Evolutionary conservation across 2,113 vertebrate genomes (phyloP).

Genomic region (Leucopsar rothschildi): DNA sequence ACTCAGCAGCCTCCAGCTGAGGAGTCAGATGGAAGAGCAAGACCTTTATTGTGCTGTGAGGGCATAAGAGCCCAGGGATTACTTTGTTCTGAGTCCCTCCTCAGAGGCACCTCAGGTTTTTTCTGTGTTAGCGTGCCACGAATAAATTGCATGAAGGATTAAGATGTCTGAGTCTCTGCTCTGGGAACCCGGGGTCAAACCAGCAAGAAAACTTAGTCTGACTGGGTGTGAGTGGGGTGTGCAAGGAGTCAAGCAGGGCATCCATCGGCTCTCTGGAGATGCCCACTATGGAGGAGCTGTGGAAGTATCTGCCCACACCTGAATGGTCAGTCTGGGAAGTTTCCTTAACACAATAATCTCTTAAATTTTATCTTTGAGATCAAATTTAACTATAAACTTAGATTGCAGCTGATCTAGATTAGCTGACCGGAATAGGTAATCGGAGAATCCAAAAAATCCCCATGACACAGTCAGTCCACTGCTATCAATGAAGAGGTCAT

Average conservation of each 20-base stretch:
- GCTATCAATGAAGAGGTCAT: neutral
- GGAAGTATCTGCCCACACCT: neutral
- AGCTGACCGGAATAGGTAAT: neutral
- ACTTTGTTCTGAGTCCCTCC: neutral
- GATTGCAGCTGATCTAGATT: neutral
- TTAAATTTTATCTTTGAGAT: neutral
- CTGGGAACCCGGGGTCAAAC: neutral
- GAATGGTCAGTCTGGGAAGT: neutral
- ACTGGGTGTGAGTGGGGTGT: neutral
- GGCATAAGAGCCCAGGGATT: neutral
- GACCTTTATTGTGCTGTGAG: neutral
- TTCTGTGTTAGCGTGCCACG: neutral
- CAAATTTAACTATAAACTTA: neutral
- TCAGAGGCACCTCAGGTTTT: neutral
- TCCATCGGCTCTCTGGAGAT: neutral
- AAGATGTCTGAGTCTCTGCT: neutral
- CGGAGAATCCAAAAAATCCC: neutral
- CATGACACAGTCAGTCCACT: neutral
- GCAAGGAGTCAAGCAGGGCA: neutral
- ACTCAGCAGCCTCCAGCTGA: neutral
- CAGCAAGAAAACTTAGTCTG: neutral
- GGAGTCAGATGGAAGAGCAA: neutral
- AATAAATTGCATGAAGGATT: neutral
- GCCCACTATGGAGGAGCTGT: neutral
- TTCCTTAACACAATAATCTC: neutral